Conservation (phyloP, 2,888 invertebrate species). For the Rhagophthalmus giganteus region DNA sequence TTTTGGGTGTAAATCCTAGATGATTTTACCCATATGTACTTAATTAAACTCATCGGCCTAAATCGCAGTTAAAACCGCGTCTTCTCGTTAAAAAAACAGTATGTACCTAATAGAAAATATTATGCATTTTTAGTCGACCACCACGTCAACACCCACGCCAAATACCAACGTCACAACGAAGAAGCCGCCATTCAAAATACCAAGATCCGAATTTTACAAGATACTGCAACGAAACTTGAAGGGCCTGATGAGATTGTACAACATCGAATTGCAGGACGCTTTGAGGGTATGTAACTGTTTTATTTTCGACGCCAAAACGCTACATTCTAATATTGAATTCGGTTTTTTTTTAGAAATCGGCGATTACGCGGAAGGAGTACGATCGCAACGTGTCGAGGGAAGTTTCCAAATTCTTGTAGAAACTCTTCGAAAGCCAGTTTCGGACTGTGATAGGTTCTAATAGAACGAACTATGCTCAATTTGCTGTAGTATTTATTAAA, state of each 20-base stretch:
- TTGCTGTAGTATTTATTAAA: too few species aligned
- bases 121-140: constrained; percentile 36
- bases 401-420: constrained; percentile 49
- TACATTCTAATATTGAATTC: constrained; percentile 4
- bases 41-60: too few species aligned
- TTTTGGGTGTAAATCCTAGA: too few species aligned
- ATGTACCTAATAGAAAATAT: too few species aligned
- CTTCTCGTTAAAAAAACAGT: too few species aligned
- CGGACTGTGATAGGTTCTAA: constrained; percentile 10
- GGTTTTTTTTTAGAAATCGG: constrained; percentile 47
- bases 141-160: constrained; percentile 40
- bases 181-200: constrained; percentile 51
- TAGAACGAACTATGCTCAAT: too few species aligned
- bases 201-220: constrained; percentile 51
- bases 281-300: constrained; percentile 51
- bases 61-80: too few species aligned
- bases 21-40: too few species aligned
- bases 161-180: constrained; percentile 50
- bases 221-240: constrained; percentile 57
- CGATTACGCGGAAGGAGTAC: constrained; percentile 36
- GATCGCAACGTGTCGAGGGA: constrained; percentile 47
- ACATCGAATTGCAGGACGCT: constrained; percentile 59
- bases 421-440: constrained; percentile 3
- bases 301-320: constrained; percentile 16
- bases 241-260: constrained; percentile 57